Conservation (phyloP, 64 coral and sea anemone species). For the Pachyseris speciosa region DNA sequence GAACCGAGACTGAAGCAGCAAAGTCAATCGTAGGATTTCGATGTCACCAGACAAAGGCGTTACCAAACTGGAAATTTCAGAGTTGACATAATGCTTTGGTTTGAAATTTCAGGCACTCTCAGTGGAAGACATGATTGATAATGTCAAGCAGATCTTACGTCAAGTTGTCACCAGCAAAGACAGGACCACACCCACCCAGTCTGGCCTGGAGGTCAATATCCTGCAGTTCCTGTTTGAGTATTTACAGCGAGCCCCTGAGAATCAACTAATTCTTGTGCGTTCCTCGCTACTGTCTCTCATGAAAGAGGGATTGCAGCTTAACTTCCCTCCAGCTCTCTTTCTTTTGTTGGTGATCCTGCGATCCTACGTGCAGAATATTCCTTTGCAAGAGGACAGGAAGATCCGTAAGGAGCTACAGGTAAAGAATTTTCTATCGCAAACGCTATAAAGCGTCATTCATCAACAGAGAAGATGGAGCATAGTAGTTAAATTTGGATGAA, state of each 20-base stretch:
- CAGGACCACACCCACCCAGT: slow-evolving; percentile 77
- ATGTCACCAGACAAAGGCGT: too few relatives aligned
- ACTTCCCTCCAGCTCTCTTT: slow-evolving; percentile 91
- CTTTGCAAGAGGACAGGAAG: slow-evolving; percentile 92
- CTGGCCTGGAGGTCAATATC: slow-evolving; percentile 86
- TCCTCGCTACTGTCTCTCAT: slow-evolving; percentile 78
- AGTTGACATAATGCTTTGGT: too few relatives aligned
- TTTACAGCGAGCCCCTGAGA: slow-evolving; percentile 75
- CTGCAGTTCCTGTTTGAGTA: slow-evolving; percentile 94
- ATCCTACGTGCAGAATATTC: slow-evolving; percentile 85
- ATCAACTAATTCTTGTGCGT: slow-evolving; percentile 70
- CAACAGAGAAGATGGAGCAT: too few relatives aligned
- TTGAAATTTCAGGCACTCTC: slow-evolving; percentile 84
- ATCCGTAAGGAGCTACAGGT: slow-evolving; percentile 96
- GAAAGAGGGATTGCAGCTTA: slow-evolving; percentile 94
- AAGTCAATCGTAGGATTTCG: too few relatives aligned
- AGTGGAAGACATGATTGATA: slow-evolving; percentile 89
- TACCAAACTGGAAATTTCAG: too few relatives aligned
- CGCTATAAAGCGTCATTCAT: background rate
- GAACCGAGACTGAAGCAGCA: too few relatives aligned
- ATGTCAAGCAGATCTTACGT: slow-evolving; percentile 87
- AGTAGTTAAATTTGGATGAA: background rate
- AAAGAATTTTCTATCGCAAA: background rate
- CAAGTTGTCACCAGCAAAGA: slow-evolving; percentile 89
- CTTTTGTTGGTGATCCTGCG: slow-evolving; percentile 89